Conservation (phyloP, 1,140 invertebrate species). For the Psix sp. region DNA sequence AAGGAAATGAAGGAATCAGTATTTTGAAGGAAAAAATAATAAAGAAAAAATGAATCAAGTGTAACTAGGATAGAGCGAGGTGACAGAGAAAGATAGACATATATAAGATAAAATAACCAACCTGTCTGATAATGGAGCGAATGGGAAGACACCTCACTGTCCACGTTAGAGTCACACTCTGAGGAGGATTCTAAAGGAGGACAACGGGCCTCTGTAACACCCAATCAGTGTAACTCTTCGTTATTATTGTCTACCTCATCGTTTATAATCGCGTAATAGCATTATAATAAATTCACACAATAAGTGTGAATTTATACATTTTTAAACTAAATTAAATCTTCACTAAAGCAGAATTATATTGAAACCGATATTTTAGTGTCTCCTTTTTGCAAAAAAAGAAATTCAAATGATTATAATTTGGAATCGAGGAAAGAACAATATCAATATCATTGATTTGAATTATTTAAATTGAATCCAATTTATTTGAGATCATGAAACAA, state of each 20-base stretch:
- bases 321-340: no score
- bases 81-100: slow-evolving; percentile 58
- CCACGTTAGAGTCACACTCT: slow-evolving; percentile 84
- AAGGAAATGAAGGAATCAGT: no score
- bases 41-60: neutral
- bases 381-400: no score
- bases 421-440: no score
- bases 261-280: slow-evolving; percentile 18
- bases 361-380: no score
- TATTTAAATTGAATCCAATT: neutral
- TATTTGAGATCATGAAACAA: slow-evolving; percentile 3
- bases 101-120: slow-evolving; percentile 78
- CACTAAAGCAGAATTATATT: no score
- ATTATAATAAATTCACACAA: slow-evolving; percentile 5
- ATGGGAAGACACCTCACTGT: slow-evolving; percentile 88
- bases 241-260: slow-evolving; percentile 58
- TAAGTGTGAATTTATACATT: no score
- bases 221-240: slow-evolving; percentile 69
- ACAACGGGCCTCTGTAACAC: slow-evolving; percentile 82
- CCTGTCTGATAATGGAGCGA: slow-evolving; percentile 87
- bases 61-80: neutral
- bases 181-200: slow-evolving; percentile 82
- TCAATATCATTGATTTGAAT: no score
- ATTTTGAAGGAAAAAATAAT: neutral
- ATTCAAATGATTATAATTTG: no score